phyloP scores from a whole-genome alignment of 2,113 vertebrate species.

The Carassius gibelio region DNA sequence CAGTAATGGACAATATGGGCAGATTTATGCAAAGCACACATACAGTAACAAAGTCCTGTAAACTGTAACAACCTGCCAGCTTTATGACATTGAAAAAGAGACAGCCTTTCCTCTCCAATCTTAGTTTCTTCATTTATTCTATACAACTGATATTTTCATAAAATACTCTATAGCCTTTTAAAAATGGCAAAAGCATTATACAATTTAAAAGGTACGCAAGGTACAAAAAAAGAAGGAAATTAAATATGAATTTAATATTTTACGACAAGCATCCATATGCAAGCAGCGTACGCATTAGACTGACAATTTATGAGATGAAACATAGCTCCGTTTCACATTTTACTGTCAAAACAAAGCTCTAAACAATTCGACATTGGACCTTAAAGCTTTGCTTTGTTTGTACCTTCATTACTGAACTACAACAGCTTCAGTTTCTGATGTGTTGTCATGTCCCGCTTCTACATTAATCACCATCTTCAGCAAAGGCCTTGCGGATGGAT shows the following conservation, averaged over 20 bases:
- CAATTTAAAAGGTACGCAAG: constrained; percentile 51
- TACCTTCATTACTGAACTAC: constrained; percentile 30
- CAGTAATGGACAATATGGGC: not conserved
- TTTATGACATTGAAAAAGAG: not conserved
- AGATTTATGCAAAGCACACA: constrained; percentile 26
- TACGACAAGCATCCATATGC: constrained; percentile 55
- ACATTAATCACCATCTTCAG: constrained; percentile 59
- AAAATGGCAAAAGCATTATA: constrained; percentile 52
- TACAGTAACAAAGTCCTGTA: constrained; percentile 29
- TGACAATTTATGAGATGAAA: constrained; percentile 55
- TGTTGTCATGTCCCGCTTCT: not conserved
- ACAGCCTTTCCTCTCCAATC: constrained; percentile 4
- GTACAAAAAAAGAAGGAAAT: constrained; percentile 48
- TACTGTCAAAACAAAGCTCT: constrained; percentile 47
- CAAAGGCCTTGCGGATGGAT: constrained; percentile 76
- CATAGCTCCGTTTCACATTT: constrained; percentile 56
- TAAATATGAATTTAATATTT: constrained; percentile 60
- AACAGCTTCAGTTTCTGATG: not conserved
- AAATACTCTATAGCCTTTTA: constrained; percentile 47
- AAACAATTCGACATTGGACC: constrained; percentile 38
- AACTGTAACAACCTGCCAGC: not conserved
- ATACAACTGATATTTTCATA: constrained; percentile 47
- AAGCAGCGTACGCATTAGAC: constrained; percentile 53
- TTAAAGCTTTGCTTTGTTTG: constrained; percentile 41
- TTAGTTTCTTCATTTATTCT: constrained; percentile 55